These are phyloP conservation scores for Tragelaphus imberbis DNA, from an alignment of 2,113 vertebrate species.

Conservation along the genomic window DNA sequence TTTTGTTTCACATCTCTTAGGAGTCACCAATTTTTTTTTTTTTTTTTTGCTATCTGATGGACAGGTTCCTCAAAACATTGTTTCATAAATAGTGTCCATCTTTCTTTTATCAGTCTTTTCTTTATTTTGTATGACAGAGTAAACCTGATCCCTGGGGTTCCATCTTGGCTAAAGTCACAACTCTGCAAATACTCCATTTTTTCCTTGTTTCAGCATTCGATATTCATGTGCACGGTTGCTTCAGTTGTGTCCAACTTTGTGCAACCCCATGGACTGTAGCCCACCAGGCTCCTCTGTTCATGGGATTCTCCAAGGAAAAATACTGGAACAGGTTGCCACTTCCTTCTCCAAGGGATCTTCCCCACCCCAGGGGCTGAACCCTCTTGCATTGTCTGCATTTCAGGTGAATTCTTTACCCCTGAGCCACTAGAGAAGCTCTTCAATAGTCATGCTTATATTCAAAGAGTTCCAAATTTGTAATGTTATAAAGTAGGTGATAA, in stretches of 20 bases:
- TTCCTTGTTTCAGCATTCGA: background rate
- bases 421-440: background rate
- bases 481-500: background rate
- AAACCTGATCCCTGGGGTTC: background rate
- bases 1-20: background rate
- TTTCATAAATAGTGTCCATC: too few relatives aligned
- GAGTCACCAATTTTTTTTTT: background rate
- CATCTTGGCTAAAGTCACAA: background rate
- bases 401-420: background rate
- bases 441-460: background rate
- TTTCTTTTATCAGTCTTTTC: background rate
- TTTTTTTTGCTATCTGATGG: background rate
- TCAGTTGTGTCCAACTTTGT: background rate
- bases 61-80: background rate
- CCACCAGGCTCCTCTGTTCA: background rate
- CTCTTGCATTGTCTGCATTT: background rate
- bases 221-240: background rate
- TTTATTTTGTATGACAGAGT: background rate
- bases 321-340: background rate
- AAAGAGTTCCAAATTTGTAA: background rate
- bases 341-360: background rate
- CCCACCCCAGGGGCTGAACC: background rate
- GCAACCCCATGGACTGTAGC: background rate
- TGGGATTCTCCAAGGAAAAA: background rate
- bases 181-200: background rate